Percentiles rank a stretch among this genome's conserved stretches.
Evolutionary conservation across 2,113 vertebrate species (phyloP).

Genomic region (Butorides virescens): DNA sequence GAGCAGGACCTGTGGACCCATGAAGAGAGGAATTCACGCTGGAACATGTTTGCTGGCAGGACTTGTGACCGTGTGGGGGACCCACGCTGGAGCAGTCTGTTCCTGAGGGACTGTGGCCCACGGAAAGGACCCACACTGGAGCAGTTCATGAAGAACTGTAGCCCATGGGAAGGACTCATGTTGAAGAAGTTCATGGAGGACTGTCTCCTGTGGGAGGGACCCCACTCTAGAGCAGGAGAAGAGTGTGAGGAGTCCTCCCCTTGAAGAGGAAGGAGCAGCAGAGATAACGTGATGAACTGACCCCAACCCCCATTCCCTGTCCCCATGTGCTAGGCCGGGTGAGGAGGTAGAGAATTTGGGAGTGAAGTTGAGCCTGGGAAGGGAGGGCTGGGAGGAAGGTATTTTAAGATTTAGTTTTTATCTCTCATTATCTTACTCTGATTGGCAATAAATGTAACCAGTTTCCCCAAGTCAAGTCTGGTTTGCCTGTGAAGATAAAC

Average conservation of each 20-base stretch:
- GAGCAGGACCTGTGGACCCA: background rate
- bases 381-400: rapidly evolving
- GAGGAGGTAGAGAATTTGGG: background rate
- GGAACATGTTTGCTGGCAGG: background rate
- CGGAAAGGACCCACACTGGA: rapidly evolving
- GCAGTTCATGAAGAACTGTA: background rate
- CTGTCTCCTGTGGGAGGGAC: background rate
- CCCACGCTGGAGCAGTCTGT: background rate
- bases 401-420: background rate
- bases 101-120: background rate
- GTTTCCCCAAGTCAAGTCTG: background rate
- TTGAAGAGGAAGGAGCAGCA: background rate
- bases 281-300: background rate
- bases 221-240: background rate
- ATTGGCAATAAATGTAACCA: background rate
- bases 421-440: background rate
- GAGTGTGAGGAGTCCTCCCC: background rate
- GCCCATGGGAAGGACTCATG: rapidly evolving
- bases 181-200: rapidly evolving
- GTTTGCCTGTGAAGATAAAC: rapidly evolving
- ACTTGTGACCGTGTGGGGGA: background rate
- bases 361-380: background rate
- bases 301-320: rapidly evolving
- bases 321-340: rapidly evolving
- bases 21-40: rapidly evolving